phyloP scores from a whole-genome alignment of 2,888 invertebrate genomes.

The Hyles lineata region DNA sequence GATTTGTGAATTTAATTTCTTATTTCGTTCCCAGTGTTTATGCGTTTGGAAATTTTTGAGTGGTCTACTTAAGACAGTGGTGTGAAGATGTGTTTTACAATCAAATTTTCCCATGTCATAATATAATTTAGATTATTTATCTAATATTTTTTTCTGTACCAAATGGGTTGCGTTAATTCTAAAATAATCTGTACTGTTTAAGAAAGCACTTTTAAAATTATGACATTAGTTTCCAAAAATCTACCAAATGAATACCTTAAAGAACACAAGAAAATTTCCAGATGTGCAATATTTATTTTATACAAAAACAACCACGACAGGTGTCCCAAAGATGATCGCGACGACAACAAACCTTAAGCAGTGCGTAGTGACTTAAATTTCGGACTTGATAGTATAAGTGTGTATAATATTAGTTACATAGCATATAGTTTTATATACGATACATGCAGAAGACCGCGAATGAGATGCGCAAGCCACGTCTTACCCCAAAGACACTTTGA shows the following conservation, averaged over 20 bases:
- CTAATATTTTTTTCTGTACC: no score
- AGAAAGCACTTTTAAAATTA: not conserved
- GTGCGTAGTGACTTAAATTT: constrained; percentile 68
- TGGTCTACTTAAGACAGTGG: not conserved
- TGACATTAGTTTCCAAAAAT: no score
- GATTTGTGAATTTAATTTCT: constrained; percentile 11
- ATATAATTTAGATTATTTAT: no score
- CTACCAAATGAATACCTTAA: no score
- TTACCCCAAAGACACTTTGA: constrained; percentile 43
- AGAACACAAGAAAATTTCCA: not conserved
- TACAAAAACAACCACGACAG: not conserved
- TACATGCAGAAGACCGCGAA: constrained; percentile 25
- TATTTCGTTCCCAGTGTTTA: constrained; percentile 22
- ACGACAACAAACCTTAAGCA: constrained; percentile 41
- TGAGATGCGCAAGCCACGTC: constrained; percentile 26
- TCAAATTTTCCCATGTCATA: no score
- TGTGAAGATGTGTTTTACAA: not conserved
- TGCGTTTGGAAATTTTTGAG: constrained; percentile 17
- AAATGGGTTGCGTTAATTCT: not conserved
- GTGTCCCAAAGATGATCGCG: constrained; percentile 24
- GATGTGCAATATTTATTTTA: not conserved
- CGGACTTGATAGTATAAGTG: constrained; percentile 67
- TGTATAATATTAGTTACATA: constrained; percentile 68
- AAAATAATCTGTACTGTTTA: no score
- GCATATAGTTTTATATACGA: constrained; percentile 63